phyloP scores from a whole-genome alignment of 2,113 vertebrate species.

The Xyliphius kryptos region DNA sequence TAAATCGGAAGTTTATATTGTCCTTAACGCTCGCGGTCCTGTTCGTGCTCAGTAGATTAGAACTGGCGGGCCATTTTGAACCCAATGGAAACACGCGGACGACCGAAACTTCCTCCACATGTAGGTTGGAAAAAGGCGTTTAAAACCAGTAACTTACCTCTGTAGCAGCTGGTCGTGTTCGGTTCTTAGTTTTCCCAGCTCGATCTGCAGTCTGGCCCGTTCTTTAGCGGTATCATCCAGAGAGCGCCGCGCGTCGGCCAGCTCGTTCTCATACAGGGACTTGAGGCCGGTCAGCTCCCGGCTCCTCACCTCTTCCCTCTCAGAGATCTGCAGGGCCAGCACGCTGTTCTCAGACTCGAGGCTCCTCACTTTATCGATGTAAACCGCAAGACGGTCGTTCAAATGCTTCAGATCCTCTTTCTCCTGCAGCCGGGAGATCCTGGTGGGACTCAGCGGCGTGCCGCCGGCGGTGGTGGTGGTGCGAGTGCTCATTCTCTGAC shows the following conservation, averaged over 20 bases:
- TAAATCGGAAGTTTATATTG: no score
- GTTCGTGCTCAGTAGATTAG: no score
- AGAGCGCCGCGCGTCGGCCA: slow-evolving; percentile 73
- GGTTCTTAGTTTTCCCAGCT: slow-evolving; percentile 69
- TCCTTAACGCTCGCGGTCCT: no score
- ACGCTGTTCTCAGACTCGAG: slow-evolving; percentile 76
- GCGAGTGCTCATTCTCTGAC: slow-evolving; percentile 63
- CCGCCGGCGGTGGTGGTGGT: slow-evolving; percentile 37
- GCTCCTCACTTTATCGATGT: slow-evolving; percentile 82
- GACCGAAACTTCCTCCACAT: no score
- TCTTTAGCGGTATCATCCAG: slow-evolving; percentile 83
- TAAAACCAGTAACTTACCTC: no score
- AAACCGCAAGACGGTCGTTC: slow-evolving; percentile 81
- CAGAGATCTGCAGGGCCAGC: slow-evolving; percentile 68
- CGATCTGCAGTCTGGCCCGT: slow-evolving; percentile 81
- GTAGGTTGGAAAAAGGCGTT: slow-evolving; percentile 23
- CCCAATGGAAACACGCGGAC: no score
- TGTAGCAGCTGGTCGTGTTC: slow-evolving; percentile 73
- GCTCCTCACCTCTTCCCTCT: slow-evolving; percentile 71
- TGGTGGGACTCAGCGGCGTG: slow-evolving; percentile 69
- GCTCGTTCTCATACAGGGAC: slow-evolving; percentile 77
- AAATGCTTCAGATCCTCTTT: slow-evolving; percentile 79
- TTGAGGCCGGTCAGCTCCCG: slow-evolving; percentile 73
- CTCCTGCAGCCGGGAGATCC: slow-evolving; percentile 76
- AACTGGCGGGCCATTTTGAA: no score